These are phyloP conservation scores for Corythoichthys intestinalis DNA, from an alignment of 2,113 vertebrate genomes.

Conservation along the genomic window DNA sequence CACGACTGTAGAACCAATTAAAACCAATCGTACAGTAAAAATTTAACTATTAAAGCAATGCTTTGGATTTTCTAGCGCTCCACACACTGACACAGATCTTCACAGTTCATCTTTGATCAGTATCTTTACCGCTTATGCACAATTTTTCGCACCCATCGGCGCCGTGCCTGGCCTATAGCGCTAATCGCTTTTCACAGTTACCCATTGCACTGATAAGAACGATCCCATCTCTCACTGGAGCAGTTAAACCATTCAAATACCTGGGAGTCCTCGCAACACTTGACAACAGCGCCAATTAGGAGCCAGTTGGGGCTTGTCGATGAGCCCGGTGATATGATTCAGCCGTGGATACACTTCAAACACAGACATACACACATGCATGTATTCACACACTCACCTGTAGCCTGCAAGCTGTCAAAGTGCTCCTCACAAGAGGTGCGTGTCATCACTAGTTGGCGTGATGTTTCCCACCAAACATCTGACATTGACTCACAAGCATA, in stretches of 20 bases:
- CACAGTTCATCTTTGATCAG: constrained; percentile 41
- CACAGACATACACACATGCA: constrained; percentile 17
- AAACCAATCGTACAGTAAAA: too few species aligned
- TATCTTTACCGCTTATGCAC: constrained; percentile 46
- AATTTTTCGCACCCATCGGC: constrained; percentile 53
- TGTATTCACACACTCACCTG: constrained; percentile 5
- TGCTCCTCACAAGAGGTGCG: constrained; percentile 28
- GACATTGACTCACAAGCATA: constrained; percentile 21
- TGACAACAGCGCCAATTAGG: constrained; percentile 63
- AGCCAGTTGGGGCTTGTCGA: constrained; percentile 61
- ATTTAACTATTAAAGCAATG: too few species aligned
- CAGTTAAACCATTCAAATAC: constrained; percentile 64
- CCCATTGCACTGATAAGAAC: constrained; percentile 59
- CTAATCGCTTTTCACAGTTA: constrained; percentile 57
- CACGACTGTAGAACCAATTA: too few species aligned
- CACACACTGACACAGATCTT: constrained; percentile 13
- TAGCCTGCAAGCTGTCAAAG: constrained; percentile 38
- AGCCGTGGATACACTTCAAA: constrained; percentile 49
- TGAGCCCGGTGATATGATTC: constrained; percentile 64
- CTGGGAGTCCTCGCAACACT: constrained; percentile 50
- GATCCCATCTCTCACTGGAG: constrained; percentile 51
- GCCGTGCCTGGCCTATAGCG: constrained; percentile 35
- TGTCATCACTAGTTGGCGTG: constrained; percentile 27
- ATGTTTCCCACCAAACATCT: constrained; percentile 8
- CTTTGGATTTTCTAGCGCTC: constrained; percentile 6